Percentiles rank a stretch among this genome's conserved stretches.
Conservation (phyloP, 2,113 vertebrate genomes). For the Nycticebus coucang region DNA sequence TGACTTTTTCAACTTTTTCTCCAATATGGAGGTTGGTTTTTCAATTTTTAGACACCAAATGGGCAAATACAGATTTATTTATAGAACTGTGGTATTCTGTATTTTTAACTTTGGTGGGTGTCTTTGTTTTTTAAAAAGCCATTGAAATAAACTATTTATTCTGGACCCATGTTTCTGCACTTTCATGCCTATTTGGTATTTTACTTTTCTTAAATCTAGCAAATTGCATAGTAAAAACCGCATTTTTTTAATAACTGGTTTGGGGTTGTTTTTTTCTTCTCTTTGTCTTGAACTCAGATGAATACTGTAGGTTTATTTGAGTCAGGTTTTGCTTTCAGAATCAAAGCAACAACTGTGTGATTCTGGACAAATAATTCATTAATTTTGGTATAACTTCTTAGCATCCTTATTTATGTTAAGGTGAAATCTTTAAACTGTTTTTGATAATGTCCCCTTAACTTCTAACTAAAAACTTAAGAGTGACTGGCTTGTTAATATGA, state of each 20-base stretch:
- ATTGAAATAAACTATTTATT: background rate
- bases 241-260: background rate
- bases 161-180: background rate
- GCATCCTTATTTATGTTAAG: background rate
- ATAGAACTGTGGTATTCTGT: background rate
- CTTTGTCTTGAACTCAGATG: background rate
- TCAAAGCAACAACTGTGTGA: background rate
- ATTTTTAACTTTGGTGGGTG: background rate
- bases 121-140: background rate
- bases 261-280: background rate
- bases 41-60: background rate
- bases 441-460: background rate
- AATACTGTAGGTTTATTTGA: background rate
- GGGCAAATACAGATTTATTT: background rate
- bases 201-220: background rate
- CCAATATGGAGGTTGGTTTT: background rate
- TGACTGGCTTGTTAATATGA: background rate
- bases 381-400: background rate
- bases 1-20: background rate
- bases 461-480: background rate
- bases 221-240: background rate
- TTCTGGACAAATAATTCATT: background rate
- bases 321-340: background rate
- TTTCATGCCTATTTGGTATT: slow-evolving; percentile 42
- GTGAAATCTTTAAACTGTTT: background rate